Evolutionary conservation across 2,113 vertebrate genomes (phyloP).

Genomic region (Castor canadensis): DNA sequence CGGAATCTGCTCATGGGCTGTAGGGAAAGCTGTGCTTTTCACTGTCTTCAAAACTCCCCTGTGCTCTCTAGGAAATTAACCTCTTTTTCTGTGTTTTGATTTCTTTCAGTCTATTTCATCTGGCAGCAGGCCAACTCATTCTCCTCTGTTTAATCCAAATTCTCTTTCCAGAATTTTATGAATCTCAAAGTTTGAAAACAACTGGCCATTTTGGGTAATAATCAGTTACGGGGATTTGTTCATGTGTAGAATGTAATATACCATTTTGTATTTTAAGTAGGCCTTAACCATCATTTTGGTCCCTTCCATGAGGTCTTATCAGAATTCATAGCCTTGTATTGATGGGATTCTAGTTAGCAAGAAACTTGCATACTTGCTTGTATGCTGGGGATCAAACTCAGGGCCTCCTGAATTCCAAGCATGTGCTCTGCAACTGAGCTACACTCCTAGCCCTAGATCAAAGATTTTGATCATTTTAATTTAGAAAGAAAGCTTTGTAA

Average conservation of each 20-base stretch:
- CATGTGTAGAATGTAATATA: neutral
- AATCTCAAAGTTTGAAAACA: neutral
- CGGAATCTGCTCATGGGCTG: neutral
- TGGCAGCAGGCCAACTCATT: neutral
- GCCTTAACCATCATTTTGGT: neutral
- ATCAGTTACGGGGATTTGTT: neutral
- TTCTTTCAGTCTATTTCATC: neutral
- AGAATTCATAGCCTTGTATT: neutral
- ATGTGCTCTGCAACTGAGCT: neutral
- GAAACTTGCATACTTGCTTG: neutral
- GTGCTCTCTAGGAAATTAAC: neutral
- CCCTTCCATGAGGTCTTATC: neutral
- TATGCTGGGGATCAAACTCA: neutral
- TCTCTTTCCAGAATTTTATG: neutral
- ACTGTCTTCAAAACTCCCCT: neutral
- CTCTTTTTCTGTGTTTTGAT: neutral
- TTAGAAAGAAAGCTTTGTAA: neutral
- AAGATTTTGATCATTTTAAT: constrained; percentile 14
- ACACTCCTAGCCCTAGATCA: neutral
- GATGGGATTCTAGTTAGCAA: neutral
- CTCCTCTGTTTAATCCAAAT: neutral
- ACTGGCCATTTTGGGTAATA: neutral
- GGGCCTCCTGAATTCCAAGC: neutral
- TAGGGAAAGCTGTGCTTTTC: neutral
- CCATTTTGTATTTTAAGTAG: neutral